Conservation (phyloP, 2,888 invertebrate species). For the Drosophila stalkeri region DNA sequence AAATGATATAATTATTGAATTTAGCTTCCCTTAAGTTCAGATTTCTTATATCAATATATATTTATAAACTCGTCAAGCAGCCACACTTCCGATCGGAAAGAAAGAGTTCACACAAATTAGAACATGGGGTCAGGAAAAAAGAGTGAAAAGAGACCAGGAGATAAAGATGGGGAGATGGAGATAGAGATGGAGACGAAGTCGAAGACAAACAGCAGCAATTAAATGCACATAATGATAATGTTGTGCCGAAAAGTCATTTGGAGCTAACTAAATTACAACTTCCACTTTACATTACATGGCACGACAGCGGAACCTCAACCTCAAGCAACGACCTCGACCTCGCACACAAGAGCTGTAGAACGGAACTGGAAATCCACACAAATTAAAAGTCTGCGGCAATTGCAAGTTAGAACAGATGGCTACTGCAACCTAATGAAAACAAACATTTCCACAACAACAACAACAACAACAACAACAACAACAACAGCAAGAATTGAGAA, state of each 20-base stretch:
- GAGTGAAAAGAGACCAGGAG: slow-evolving; percentile 4
- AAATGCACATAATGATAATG: slow-evolving; percentile 81
- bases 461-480: slow-evolving; percentile 15
- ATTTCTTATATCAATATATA: neutral
- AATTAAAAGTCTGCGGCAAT: slow-evolving; percentile 74
- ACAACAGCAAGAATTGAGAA: slow-evolving; percentile 5
- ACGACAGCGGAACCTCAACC: slow-evolving; percentile 66
- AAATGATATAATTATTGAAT: too few relatives aligned
- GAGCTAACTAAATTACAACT: slow-evolving; percentile 77
- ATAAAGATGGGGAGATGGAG: slow-evolving; percentile 8
- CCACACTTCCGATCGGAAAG: slow-evolving; percentile 24
- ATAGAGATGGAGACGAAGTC: slow-evolving; percentile 7
- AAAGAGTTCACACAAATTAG: slow-evolving; percentile 70
- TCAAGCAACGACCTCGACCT: slow-evolving; percentile 48
- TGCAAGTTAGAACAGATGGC: slow-evolving; percentile 66
- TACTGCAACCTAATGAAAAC: slow-evolving; percentile 75
- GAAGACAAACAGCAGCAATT: slow-evolving; percentile 79
- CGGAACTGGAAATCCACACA: slow-evolving; percentile 71
- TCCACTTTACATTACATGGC: slow-evolving; percentile 76
- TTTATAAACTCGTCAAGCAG: neutral
- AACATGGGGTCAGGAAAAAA: slow-evolving; percentile 35
- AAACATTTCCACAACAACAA: slow-evolving; percentile 57
- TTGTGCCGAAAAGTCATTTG: slow-evolving; percentile 78
- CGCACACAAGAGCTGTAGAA: slow-evolving; percentile 49
- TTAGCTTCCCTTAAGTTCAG: neutral